A percentile compares a stretch with the other conserved stretches of the same genome.
phyloP scores from a whole-genome alignment of 2,888 invertebrate genomes.

The Agriopis marginaria region DNA sequence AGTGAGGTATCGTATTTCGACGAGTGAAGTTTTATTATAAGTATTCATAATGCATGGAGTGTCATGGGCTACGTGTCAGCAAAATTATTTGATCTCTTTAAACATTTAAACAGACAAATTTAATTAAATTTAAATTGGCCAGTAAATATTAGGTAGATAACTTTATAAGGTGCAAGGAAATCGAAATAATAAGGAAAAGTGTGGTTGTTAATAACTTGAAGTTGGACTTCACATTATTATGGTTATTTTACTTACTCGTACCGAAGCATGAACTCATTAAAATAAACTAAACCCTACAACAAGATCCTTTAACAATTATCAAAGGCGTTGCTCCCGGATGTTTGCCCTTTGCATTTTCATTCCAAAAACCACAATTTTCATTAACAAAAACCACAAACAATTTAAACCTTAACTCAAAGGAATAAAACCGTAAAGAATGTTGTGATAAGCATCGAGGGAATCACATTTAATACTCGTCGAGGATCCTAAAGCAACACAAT shows the following conservation, averaged over 20 bases:
- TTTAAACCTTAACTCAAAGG: conserved; percentile 33
- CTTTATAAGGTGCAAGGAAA: background rate
- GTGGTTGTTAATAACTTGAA: background rate
- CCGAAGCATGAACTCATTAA: background rate
- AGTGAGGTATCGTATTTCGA: too few relatives aligned
- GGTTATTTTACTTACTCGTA: background rate
- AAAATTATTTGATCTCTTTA: too few relatives aligned
- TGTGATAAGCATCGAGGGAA: conserved; percentile 56
- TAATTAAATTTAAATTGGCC: too few relatives aligned
- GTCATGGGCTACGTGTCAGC: too few relatives aligned
- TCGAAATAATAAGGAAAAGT: background rate
- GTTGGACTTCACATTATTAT: background rate
- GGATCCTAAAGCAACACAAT: conserved; percentile 53
- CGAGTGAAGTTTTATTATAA: too few relatives aligned
- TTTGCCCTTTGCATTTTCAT: conserved; percentile 41
- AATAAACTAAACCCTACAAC: background rate
- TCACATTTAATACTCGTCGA: conserved; percentile 60
- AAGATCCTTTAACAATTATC: conserved; percentile 17
- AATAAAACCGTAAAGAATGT: conserved; percentile 34
- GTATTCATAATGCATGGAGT: too few relatives aligned
- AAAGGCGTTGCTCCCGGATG: conserved; percentile 51
- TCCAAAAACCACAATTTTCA: conserved; percentile 23
- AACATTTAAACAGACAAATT: too few relatives aligned
- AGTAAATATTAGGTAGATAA: too few relatives aligned
- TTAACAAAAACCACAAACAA: conserved; percentile 26